These are phyloP conservation scores for Scaptomyza cyrtandrae DNA, from an alignment of 2,888 invertebrate species.

Conservation along the genomic window DNA sequence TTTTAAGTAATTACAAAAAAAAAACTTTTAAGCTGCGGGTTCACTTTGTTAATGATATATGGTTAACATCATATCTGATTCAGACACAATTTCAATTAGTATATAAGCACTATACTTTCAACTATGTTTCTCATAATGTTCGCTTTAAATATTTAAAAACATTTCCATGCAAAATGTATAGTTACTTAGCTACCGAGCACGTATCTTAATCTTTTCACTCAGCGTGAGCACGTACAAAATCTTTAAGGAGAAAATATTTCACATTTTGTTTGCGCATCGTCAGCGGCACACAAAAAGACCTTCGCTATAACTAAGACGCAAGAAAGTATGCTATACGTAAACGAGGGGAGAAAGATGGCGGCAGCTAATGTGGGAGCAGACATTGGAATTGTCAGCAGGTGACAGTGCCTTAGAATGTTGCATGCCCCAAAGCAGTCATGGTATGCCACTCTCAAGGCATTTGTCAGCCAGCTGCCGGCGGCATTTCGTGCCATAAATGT, in stretches of 20 bases:
- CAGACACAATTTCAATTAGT: background rate
- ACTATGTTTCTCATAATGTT: background rate
- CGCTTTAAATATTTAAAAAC: background rate
- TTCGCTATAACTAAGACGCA: conserved; percentile 21
- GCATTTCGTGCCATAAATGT: conserved; percentile 72
- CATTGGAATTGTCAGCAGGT: conserved; percentile 67
- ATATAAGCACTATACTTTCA: background rate
- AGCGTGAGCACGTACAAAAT: conserved; percentile 21
- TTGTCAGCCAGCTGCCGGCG: conserved; percentile 67
- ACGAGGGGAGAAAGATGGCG: conserved; percentile 19
- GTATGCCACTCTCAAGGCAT: conserved; percentile 61
- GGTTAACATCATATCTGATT: background rate
- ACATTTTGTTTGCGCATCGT: conserved; percentile 16
- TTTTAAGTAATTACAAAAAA: too few relatives aligned
- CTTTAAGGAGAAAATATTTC: conserved; percentile 25
- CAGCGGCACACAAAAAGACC: conserved; percentile 7
- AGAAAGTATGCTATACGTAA: conserved; percentile 53
- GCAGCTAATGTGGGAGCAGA: conserved; percentile 61
- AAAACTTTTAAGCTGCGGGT: too few relatives aligned
- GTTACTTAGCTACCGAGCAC: background rate
- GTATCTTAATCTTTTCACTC: conserved; percentile 21
- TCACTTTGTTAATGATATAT: too few relatives aligned
- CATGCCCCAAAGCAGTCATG: conserved; percentile 28
- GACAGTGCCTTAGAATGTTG: conserved; percentile 59
- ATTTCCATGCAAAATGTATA: background rate